phyloP scores from a whole-genome alignment of 2,888 invertebrate genomes.

The Pterostichus madidus region DNA sequence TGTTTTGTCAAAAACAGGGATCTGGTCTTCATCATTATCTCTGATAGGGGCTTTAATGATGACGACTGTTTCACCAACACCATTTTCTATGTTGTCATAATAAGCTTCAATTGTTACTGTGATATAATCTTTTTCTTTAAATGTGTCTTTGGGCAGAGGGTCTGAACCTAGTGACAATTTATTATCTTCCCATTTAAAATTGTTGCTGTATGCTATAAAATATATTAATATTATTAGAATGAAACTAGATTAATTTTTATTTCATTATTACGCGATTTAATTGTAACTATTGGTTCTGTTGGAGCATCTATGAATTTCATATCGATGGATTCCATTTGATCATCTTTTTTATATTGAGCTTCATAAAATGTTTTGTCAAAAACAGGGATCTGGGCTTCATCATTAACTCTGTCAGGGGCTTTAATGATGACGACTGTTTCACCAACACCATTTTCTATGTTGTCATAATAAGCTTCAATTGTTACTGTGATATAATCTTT shows the following conservation, averaged over 20 bases:
- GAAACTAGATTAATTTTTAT: no score
- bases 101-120: slow-evolving; percentile 8
- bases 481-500: not conserved
- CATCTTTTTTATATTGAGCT: slow-evolving; percentile 68
- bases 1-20: not conserved
- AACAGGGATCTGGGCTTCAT: slow-evolving; percentile 54
- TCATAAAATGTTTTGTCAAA: slow-evolving; percentile 69
- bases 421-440: not conserved
- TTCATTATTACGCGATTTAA: not conserved
- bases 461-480: slow-evolving; percentile 3
- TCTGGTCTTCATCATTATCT: not conserved
- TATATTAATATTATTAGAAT: not conserved
- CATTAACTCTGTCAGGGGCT: not conserved
- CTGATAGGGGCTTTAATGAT: not conserved
- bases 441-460: not conserved
- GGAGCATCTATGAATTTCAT: not conserved
- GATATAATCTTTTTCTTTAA: not conserved
- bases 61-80: not conserved
- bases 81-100: not conserved
- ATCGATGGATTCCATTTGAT: slow-evolving; percentile 68
- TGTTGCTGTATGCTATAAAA: not conserved
- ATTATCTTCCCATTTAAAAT: not conserved
- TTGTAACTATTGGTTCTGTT: not conserved
- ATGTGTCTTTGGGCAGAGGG: not conserved
- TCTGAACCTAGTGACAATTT: not conserved